Base-by-base conservation (phyloP, 1,140 invertebrate species). In the Drosophila kepulauana region DNA sequence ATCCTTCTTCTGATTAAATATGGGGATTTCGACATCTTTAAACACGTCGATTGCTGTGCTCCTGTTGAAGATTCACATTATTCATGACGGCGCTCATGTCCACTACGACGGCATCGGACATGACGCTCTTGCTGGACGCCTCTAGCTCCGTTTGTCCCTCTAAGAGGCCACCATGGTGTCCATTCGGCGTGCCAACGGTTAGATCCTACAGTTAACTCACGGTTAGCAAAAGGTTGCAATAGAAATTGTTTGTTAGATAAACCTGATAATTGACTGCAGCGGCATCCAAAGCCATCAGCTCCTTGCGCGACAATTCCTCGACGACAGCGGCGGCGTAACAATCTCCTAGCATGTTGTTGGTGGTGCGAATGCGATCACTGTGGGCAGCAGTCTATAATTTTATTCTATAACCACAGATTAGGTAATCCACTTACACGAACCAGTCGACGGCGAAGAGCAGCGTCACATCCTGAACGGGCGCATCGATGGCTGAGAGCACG, bases 371-470 rank as follows among this genome's bases (percentile, higher is more conserved):
- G 10, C 97, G 95, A 93, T 98, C 97, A 6, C 97, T 98, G 79
- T 1, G 92, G 2, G 41, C 92, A 10, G 35, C 1, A 33, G 8
- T 1, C 8, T 58, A 41, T 15, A 16, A 13, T 38, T 20, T 38
- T 0, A 30, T 4, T 3, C 8, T 6, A 1, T 3, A 0, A 7
- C 0, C 8, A 11, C 7, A 13, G 6, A 8, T 8, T 1, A 1
- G 5, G 0, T 0, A 7, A 0, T 35, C 5, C 51, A 96, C 97
- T 96, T 93, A 98, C 97, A 98, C 95, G 91, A 98, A 96, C 97
- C 97, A 98, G 91, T 98, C 97, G 35, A 98, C 95, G 58, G 97
- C 96, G 91, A 98, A 98, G 3, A 98, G 93, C 2, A 98, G 93
- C 1, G 96, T 97, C 1, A 98, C 96, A 85, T 98, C 96, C 82